Evolutionary conservation across 2,888 invertebrate species (phyloP).

Genomic region (Cataglyphis albicans): DNA sequence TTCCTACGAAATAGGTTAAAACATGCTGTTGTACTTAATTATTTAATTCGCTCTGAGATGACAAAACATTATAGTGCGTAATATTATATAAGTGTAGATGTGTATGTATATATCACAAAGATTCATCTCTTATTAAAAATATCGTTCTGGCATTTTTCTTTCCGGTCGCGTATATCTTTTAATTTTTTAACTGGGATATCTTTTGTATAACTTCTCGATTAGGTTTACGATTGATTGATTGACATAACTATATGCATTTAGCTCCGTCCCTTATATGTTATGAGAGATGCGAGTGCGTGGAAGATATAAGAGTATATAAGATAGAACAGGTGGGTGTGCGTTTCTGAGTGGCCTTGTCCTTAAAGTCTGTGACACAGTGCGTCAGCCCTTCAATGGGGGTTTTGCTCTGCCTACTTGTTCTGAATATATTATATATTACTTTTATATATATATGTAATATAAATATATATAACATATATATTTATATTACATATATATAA

Average conservation of each 20-base stretch:
- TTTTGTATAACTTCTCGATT: conserved; percentile 38
- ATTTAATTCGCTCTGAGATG: conserved; percentile 63
- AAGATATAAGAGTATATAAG: conserved; percentile 60
- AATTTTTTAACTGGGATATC: conserved; percentile 9
- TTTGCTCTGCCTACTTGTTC: conserved; percentile 83
- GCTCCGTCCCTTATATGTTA: conserved; percentile 83
- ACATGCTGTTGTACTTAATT: conserved; percentile 72
- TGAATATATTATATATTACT: conserved; percentile 79
- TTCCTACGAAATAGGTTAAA: conserved; percentile 64
- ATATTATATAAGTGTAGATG: conserved; percentile 63
- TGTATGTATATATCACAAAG: conserved; percentile 62
- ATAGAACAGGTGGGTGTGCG: conserved; percentile 77
- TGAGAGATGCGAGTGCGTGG: conserved; percentile 62
- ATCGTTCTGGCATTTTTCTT: conserved; percentile 10
- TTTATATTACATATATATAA: conserved; percentile 71
- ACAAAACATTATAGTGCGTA: conserved; percentile 56
- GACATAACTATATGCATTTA: conserved; percentile 79
- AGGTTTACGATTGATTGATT: conserved; percentile 59
- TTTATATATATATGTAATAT: conserved; percentile 80
- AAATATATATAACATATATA: conserved; percentile 73
- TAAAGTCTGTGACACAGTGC: conserved; percentile 80
- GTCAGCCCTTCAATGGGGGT: conserved; percentile 76
- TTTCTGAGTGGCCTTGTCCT: conserved; percentile 83
- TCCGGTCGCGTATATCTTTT: background rate
- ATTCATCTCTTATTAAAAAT: conserved; percentile 5